Evolutionary conservation across 2,797 vertebrate genomes (phyloP), one percentile per base, ranked within the genome.

Genomic region (Tenualosa thibaudeaui): DNA sequence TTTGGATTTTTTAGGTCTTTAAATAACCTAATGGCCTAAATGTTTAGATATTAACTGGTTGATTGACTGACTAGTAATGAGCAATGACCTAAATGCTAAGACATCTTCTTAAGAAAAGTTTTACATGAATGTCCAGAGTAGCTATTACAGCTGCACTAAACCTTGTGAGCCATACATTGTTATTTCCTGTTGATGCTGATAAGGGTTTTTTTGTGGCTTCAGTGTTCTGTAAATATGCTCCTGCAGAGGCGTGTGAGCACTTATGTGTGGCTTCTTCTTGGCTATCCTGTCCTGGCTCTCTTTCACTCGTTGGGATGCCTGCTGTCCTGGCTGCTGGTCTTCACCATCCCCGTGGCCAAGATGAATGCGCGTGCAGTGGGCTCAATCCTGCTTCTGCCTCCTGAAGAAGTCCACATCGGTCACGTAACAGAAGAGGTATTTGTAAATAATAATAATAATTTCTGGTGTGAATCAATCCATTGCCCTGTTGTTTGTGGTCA

Each of bases 341-440:
- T 97, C 89, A 96, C 96, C 85, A 96, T 97, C 89, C 96, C 96
- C 0, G 92, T 96, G 78, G 94, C 94, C 86, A 98, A 96, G 89
- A 94, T 97, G 94, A 97, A 95, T 0, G 90, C 90, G 71, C 95
- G 95, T 3, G 92, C 92, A 0, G 0, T 94, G 46, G 0, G 86
- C 5, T 91, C 88, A 0, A 88, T 97, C 62, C 92, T 97, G 7
- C 94, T 95, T 37, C 90, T 96, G 87, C 88, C 93, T n/a, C 96
- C 96, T 0, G 92, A 95, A 88, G 88, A 88, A 0, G 88, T 96
- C 65, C 92, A 93, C n/a, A n/a, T 93, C 82, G 91, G 90, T 31
- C 89, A 88, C 9, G 86, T 85, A 12, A 92, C 84, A 68, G 94
- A 92, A 95, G 97, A 94, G 87, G 89, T 75, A 75, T 65, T 65